Evolutionary conservation across 2,113 vertebrate species (phyloP).

Genomic region (Actenoides lindsayi): DNA sequence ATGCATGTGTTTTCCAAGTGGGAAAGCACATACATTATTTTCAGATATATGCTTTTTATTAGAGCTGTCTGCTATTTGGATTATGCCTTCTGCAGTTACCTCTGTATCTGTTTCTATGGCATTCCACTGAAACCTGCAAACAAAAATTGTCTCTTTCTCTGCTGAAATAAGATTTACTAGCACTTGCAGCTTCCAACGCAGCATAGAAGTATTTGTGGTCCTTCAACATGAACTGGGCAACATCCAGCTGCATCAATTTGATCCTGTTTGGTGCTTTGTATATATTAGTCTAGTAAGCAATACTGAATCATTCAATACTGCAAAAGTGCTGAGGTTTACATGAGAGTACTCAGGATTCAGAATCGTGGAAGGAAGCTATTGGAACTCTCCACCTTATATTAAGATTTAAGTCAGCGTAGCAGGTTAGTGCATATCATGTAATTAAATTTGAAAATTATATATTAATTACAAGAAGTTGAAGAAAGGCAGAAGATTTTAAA

Average conservation of each 20-base stretch:
- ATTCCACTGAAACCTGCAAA: conserved; percentile 53
- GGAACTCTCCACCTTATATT: not conserved
- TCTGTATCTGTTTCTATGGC: conserved; percentile 59
- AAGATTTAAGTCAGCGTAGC: not conserved
- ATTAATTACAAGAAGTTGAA: not conserved
- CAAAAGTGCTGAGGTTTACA: not conserved
- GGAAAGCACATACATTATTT: conserved; percentile 24
- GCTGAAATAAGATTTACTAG: conserved; percentile 4
- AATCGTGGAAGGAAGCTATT: not conserved
- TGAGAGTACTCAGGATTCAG: not conserved
- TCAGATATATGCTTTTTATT: not conserved
- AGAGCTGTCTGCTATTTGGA: conserved; percentile 12
- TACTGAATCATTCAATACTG: not conserved
- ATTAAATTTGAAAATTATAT: not conserved
- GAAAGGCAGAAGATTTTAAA: not conserved
- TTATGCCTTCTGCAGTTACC: conserved; percentile 26
- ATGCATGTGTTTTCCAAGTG: conserved; percentile 18
- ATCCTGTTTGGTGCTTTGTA: not conserved
- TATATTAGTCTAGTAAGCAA: not conserved
- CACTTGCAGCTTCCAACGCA: not conserved
- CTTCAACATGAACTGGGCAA: not conserved
- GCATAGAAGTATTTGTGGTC: not conserved
- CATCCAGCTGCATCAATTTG: not conserved
- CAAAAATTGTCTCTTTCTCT: conserved; percentile 24
- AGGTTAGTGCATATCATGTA: not conserved